Evolutionary conservation across 2,888 invertebrate genomes (phyloP), one percentile per base, ranked within the genome.

Genomic region (Eupithecia pulchellata): DNA sequence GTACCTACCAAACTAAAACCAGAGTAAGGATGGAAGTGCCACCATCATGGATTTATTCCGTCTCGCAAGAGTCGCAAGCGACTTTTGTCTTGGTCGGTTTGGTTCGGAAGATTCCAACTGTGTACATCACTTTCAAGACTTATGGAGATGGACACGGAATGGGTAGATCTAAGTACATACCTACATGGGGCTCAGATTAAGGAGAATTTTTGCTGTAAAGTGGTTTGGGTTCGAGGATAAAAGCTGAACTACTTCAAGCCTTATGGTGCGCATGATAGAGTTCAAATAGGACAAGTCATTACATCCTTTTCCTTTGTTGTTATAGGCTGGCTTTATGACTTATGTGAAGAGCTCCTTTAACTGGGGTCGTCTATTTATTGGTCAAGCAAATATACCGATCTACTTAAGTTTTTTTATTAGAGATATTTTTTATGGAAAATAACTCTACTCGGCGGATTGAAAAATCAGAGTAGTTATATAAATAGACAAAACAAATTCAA

Each of bases 131-230:
- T 32, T 61, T 61, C 34, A 36, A 61, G 61, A 61, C 61, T 61
- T 79, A 78, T 77, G 77, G 81, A 75, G 76, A 72, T 66, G 78
- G 81, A 87, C 86, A 88, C 69, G 81, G 80, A 84, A 84, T 79
- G 82, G 87, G 87, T 83, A 85, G 81, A 77, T 76, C 77, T 79
- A 76, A 74, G 75, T 77, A 77, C 76, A 13, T 63, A 69, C 55
- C 60, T 52, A 67, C 64, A 75, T 77, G 73, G 75, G 79, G 78
- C 76, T 58, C 25, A 39, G 60, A 39, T 36, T 62, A 65, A 62
- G 60, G 17, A 32, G 42, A 42, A 42, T 65, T 65, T 68, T 68
- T 72, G 68, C 62, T 63, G 17, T 57, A 57, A 62, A 62, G 55
- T 57, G 65, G 36, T 71, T 63, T 29, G 58, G 61, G 14, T 25